Evolutionary conservation across 2,888 invertebrate genomes (phyloP), one percentile per base, ranked within the genome.

Genomic region (Amblyjoppa proteus): DNA sequence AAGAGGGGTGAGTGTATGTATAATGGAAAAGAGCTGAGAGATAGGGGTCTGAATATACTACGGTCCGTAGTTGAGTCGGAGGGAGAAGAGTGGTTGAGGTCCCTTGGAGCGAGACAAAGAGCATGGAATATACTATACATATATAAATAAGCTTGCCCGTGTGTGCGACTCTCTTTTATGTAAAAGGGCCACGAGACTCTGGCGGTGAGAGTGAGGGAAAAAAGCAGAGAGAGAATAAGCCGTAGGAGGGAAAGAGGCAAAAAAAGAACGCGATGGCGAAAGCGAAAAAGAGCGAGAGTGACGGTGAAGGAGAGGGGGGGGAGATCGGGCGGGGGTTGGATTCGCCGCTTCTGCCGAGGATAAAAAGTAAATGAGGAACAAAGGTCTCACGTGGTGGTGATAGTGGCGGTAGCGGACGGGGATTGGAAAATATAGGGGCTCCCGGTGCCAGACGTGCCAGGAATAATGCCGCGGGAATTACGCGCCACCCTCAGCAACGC

Each of bases 281-380:
- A 78, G 79, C 53, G 31, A 74, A 64, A 70, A 51, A 25, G 75
- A 34, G 45, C 11, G 61, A 83, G 83, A 71, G 74, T 68, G 83
- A 68, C 38, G 41, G 45, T 4, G 45, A 71, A 80, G 84, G 78
- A 0, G 69, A 81, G 83, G 81, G 84, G 78, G 69, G 81, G 83
- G 86, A 80, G 74, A 45, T 53, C 70, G 45, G 16, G 20, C 58
- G 74, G 86, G 87, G 84, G 89, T 84, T 84, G 88, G 89, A 89
- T 89, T 88, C 89, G 88, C 86, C 87, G 90, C 87, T 85, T 87
- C 87, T 88, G 86, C 81, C 86, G 87, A 90, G 92, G 91, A 93
- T 93, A 93, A 93, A 93, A 93, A 93, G 92, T 93, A 93, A 93
- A 93, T 92, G 93, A 93, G 92, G 92, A 93, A 93, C 92, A 93